Evolutionary conservation across 2,888 invertebrate species (phyloP), one percentile per base, ranked within the genome.

Genomic region (Apoda limacodes): DNA sequence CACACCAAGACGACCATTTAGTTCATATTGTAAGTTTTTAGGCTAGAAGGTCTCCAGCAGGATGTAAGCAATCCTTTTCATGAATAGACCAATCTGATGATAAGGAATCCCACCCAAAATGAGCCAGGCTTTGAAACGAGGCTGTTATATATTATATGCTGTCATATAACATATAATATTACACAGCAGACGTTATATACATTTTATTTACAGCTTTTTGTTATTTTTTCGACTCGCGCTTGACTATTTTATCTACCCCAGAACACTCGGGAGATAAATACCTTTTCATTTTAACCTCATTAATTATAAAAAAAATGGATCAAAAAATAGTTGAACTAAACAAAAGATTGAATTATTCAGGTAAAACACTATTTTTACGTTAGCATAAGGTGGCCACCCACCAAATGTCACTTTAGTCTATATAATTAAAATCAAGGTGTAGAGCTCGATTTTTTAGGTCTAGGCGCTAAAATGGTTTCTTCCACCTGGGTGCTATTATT

Each of bases 41-140:
- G 9, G 4, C 36, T 43, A 9, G 43, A 41, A 2, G 20, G 15
- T 19, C 41, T 32, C 41, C 41, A 43, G 23, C 38, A 30, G 2
- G 20, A 26, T 13, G 23, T 25, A 3, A 42, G 28, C 10, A 39
- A 19, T 32, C 11, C 20, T 28, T 32, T 9, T 41, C 36, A n/a
- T 32, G 21, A 5, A 21, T n/a, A 3, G 35, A 21, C 40, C 37
- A 44, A 3, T 13, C 5, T n/a, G 25, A 14, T 11, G 33, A 35
- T 9, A 40, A 15, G 2, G 28, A 2, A 12, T 37, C 32, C 40
- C 37, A 44, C 30, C 40, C n/a, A n/a, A n/a, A n/a, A n/a, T n/a
- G n/a, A n/a, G n/a, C n/a, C n/a, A n/a, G n/a, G n/a, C n/a, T n/a
- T 35, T 14, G 31, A 34, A 40, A 33, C 12, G 32, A 15, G 37